phyloP scores from a whole-genome alignment of 1,140 invertebrate species.

The Aphidius gifuensis region DNA sequence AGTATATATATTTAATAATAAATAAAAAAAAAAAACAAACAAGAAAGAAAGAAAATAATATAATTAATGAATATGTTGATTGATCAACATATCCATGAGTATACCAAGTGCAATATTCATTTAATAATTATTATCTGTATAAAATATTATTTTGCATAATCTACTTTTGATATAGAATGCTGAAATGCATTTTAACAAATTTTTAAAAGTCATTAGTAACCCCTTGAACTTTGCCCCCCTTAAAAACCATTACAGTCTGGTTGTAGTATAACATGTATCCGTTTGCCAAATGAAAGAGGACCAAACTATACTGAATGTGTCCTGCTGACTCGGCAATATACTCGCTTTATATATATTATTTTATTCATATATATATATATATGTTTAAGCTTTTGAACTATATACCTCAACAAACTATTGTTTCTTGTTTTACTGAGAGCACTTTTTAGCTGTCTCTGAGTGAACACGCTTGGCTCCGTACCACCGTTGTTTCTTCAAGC shows the following conservation, averaged over 20 bases:
- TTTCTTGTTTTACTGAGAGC: slow-evolving; percentile 29
- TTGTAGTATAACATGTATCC: background rate
- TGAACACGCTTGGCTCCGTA: slow-evolving; percentile 4
- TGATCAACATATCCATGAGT: too few relatives aligned
- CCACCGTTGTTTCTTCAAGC: background rate
- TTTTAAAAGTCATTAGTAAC: too few relatives aligned
- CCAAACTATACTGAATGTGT: slow-evolving; percentile 1
- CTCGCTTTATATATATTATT: too few relatives aligned
- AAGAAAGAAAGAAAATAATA: too few relatives aligned
- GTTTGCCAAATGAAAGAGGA: slow-evolving; percentile 9
- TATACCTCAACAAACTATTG: slow-evolving; percentile 44
- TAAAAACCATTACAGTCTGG: background rate
- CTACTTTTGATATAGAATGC: too few relatives aligned
- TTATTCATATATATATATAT: too few relatives aligned
- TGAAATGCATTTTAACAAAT: too few relatives aligned
- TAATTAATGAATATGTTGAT: too few relatives aligned
- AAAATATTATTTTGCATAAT: too few relatives aligned
- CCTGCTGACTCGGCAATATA: slow-evolving; percentile 27
- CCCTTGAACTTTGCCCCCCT: background rate
- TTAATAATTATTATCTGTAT: background rate
- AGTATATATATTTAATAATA: too few relatives aligned
- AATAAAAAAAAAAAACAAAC: too few relatives aligned
- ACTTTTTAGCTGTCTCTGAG: slow-evolving; percentile 20
- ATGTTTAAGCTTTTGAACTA: background rate
- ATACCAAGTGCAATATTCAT: too few relatives aligned